Percentiles rank a stretch among this genome's conserved stretches.
phyloP scores from a whole-genome alignment of 2,888 invertebrate species.

The Amiota mariae region DNA sequence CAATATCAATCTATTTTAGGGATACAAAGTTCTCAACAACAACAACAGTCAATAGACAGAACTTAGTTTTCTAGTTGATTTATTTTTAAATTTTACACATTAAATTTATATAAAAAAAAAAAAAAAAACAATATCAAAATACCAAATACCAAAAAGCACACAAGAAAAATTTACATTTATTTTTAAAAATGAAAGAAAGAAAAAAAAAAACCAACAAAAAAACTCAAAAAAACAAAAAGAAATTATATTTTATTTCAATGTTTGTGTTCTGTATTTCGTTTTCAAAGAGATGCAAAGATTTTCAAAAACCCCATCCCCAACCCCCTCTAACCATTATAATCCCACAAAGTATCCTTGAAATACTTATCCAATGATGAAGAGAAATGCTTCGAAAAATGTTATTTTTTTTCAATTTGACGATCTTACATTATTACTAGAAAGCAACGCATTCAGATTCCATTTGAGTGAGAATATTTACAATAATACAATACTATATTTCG shows the following conservation, averaged over 20 bases:
- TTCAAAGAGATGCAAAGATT: too few relatives aligned
- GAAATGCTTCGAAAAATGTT: too few relatives aligned
- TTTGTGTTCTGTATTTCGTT: neutral
- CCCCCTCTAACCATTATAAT: neutral
- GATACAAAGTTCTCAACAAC: slow-evolving; percentile 40
- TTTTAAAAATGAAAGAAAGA: slow-evolving; percentile 20
- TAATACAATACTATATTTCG: too few relatives aligned
- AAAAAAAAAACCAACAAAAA: slow-evolving; percentile 11
- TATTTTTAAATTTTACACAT: slow-evolving; percentile 66
- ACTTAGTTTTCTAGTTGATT: slow-evolving; percentile 64
- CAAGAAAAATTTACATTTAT: slow-evolving; percentile 28
- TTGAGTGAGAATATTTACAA: too few relatives aligned
- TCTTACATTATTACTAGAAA: too few relatives aligned
- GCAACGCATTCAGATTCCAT: too few relatives aligned
- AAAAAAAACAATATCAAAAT: slow-evolving; percentile 36
- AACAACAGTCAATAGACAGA: slow-evolving; percentile 48
- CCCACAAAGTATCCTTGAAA: too few relatives aligned
- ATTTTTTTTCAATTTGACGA: too few relatives aligned
- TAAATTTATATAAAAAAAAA: slow-evolving; percentile 57
- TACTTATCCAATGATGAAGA: too few relatives aligned
- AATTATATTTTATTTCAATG: slow-evolving; percentile 54
- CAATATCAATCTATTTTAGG: slow-evolving; percentile 53
- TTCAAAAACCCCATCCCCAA: neutral
- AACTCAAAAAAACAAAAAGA: slow-evolving; percentile 46
- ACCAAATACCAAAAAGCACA: slow-evolving; percentile 31